Percentiles rank a stretch among this genome's conserved stretches.
Conservation (phyloP, 2,113 vertebrate species). For the Sapajus apella region DNA sequence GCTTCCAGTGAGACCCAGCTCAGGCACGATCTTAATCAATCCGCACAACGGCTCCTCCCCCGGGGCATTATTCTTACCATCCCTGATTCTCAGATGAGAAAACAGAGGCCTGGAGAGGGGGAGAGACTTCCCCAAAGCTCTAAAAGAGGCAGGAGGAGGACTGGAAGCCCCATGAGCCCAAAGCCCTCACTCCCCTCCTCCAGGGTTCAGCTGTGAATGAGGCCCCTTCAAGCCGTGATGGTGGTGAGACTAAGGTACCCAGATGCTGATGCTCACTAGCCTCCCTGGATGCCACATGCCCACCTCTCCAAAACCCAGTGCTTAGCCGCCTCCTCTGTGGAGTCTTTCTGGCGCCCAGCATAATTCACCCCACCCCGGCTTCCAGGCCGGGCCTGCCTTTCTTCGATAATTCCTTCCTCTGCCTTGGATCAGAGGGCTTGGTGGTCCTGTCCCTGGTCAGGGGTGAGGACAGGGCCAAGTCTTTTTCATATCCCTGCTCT, state of each 20-base stretch:
- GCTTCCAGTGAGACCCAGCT: neutral
- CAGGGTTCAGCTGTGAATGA: neutral
- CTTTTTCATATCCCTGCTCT: neutral
- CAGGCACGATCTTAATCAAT: neutral
- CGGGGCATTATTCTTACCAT: neutral
- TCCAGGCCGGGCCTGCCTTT: neutral
- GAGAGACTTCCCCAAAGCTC: neutral
- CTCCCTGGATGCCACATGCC: fast-evolving
- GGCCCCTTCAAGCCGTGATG: fast-evolving
- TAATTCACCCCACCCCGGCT: neutral
- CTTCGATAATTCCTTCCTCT: neutral
- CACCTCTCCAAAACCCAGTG: neutral
- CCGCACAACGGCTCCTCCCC: fast-evolving
- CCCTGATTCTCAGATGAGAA: neutral
- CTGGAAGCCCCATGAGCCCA: neutral
- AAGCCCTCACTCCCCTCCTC: neutral
- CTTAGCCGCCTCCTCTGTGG: neutral
- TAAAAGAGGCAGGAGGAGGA: neutral
- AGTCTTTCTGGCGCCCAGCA: neutral
- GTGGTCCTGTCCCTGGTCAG: neutral
- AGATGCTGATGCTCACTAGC: neutral
- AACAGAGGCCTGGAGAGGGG: neutral
- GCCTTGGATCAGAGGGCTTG: neutral
- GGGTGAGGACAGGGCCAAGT: neutral
- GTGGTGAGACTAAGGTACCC: fast-evolving